Base-by-base conservation (phyloP, 2,113 vertebrate genomes). In the Isichthys henryi region DNA sequence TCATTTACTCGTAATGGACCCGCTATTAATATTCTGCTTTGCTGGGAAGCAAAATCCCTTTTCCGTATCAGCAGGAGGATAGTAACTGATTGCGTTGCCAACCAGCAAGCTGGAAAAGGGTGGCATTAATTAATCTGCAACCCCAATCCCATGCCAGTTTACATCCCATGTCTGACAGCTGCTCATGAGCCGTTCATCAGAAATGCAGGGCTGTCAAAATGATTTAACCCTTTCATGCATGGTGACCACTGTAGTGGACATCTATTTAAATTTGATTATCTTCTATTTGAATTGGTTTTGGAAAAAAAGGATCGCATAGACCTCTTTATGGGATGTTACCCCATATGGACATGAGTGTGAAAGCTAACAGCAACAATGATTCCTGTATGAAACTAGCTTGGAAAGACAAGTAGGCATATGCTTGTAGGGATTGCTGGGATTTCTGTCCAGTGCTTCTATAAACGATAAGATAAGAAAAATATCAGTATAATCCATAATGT, bases 1-100 rank as follows among this genome's bases (percentile, higher is more conserved):
- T 94, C 90, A 95, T 95, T 95, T 94, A 93, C 89, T 1, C 92
- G 92, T 95, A 96, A 95, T 94, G 94, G 94, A 93, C 92, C 94
- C 17, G 46, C 94, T 95, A 95, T 96, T 95, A 95, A 95, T 95
- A 95, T 95, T 95, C 93, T 92, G 93, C 92, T 93, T 91, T 91
- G 91, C 93, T 93, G 91, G 92, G 93, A 94, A 94, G 93, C 91
- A 92, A 92, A 93, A 93, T 82, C 90, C 85, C 90, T 92, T 90
- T 92, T 93, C 88, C 91, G 91, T 93, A 94, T 93, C 93, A 94
- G 91, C 92, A 92, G 90, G 86, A 93, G 92, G 92, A 94, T 90
- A 91, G 89, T 91, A 92, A 93, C 89, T 93, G 88, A 93, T 93
- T 91, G 92, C 89, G 88, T 56, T 91, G 82, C 90, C 88, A 92